Conservation (phyloP, 1,140 invertebrate genomes). For the Homalodisca vitripennis region DNA sequence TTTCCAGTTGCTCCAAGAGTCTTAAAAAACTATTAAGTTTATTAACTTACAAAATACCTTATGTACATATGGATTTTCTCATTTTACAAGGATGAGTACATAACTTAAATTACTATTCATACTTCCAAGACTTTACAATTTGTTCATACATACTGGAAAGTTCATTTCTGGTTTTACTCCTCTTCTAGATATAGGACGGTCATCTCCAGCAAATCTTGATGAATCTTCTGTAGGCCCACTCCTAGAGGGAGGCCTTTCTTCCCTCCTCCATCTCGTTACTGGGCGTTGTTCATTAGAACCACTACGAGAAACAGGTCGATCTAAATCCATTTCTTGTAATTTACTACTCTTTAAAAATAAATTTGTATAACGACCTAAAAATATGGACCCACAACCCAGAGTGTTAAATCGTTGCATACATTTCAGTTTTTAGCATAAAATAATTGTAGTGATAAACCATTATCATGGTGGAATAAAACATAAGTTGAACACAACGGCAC, state of each 20-base stretch:
- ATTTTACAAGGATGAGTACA: background rate
- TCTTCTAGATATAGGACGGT: slow-evolving; percentile 35
- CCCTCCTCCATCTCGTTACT: slow-evolving; percentile 42
- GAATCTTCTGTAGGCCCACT: slow-evolving; percentile 46
- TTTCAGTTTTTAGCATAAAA: no score
- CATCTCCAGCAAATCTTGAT: slow-evolving; percentile 31
- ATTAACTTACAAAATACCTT: no score
- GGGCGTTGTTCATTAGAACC: slow-evolving; percentile 39
- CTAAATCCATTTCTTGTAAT: slow-evolving; percentile 33
- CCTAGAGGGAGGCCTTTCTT: slow-evolving; percentile 48
- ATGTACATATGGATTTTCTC: no score
- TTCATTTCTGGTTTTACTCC: slow-evolving; percentile 22
- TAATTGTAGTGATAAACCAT: no score
- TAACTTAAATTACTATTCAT: background rate
- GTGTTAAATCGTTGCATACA: no score
- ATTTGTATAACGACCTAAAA: no score
- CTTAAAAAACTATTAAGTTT: no score
- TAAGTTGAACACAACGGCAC: no score
- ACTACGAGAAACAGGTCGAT: slow-evolving; percentile 43
- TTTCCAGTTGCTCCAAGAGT: no score
- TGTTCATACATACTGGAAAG: slow-evolving; percentile 14
- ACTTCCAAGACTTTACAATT: background rate
- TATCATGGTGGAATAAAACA: no score
- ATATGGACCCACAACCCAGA: no score
- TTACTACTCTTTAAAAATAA: no score